Base-by-base conservation (phyloP, 2,113 vertebrate species). In the Scophthalmus maximus region DNA sequence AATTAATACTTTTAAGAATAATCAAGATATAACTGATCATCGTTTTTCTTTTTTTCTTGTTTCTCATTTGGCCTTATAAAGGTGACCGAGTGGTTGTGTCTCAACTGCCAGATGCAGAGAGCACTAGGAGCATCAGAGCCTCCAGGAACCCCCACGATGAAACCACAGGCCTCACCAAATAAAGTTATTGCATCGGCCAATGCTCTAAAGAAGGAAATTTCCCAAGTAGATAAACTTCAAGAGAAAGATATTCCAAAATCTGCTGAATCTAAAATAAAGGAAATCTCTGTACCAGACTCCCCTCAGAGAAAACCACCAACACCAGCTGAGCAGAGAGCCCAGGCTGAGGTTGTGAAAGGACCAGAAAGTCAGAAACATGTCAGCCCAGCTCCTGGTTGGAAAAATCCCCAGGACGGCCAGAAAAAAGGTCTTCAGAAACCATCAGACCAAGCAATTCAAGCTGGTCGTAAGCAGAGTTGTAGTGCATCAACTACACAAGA, bases 71-170 rank as follows among this genome's bases (percentile, higher is more conserved):
- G 10, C 84, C 20, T 38, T 2, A 22, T 63, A 23, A 83, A 99
- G 97, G 88, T 95, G 38, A 95, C 94, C 17, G 95, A 98, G 80
- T 98, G 97, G 97, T 93, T 98, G 57, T 99, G 97, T 91, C 95
- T 98, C 69, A 98, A 96, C 87, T 98, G 97, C 87, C 97, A 99
- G 89, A 95, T 97, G 95, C 94, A 96, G 51, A 94, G 96, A 94
- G 95, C 96, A 0, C 81, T 97, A 25, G 93, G 94, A 58, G 85
- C 77, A 79, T 93, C 94, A 49, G 94, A 96, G 42, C 85, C 94
- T 76, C 90, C 90, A 69, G 88, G 90, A 70, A 77, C 78, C 73
- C 92, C 76, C 2, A 81, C 85, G 56, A 84, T 92, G 6, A 93
- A 93, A 64, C 85, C 88, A 51, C 88, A 93, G 14, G 87, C 92